Evolutionary conservation across 2,888 invertebrate genomes (phyloP).

Genomic region (Myopa testacea): DNA sequence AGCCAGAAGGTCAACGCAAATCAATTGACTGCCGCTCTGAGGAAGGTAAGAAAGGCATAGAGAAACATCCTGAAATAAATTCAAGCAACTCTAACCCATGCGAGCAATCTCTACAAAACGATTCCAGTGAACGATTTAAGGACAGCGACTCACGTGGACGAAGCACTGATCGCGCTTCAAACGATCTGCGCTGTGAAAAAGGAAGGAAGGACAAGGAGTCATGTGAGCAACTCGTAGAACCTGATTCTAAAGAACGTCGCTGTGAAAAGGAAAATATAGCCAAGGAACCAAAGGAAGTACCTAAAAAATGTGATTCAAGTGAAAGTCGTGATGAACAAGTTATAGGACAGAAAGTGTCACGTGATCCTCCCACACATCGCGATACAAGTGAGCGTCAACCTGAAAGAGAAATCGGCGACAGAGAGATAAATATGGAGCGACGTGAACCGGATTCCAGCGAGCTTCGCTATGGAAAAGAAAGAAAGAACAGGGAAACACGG

Average conservation of each 20-base stretch:
- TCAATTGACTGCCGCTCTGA: neutral
- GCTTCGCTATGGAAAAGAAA: neutral
- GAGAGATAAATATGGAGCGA: constrained; percentile 43
- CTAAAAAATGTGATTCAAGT: neutral
- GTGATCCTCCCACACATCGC: no score
- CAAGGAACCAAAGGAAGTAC: neutral
- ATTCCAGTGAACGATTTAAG: no score
- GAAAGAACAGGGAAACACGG: constrained; percentile 43
- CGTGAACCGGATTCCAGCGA: neutral
- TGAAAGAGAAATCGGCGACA: constrained; percentile 63
- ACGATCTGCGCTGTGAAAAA: neutral
- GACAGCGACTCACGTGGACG: no score
- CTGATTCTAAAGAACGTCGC: neutral
- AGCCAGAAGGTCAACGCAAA: neutral
- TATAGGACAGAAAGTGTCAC: no score
- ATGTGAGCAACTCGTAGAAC: neutral
- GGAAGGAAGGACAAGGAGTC: neutral
- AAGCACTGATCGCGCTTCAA: neutral
- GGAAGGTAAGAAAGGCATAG: neutral
- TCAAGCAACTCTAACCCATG: neutral
- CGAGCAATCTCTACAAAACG: no score
- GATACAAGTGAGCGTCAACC: neutral
- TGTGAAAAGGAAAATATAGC: neutral
- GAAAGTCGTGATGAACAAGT: neutral
- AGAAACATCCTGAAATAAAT: neutral